A percentile compares a stretch with the other conserved stretches of the same genome.
phyloP scores from a whole-genome alignment of 2,888 invertebrate genomes.

The Coelopa pilipes region DNA sequence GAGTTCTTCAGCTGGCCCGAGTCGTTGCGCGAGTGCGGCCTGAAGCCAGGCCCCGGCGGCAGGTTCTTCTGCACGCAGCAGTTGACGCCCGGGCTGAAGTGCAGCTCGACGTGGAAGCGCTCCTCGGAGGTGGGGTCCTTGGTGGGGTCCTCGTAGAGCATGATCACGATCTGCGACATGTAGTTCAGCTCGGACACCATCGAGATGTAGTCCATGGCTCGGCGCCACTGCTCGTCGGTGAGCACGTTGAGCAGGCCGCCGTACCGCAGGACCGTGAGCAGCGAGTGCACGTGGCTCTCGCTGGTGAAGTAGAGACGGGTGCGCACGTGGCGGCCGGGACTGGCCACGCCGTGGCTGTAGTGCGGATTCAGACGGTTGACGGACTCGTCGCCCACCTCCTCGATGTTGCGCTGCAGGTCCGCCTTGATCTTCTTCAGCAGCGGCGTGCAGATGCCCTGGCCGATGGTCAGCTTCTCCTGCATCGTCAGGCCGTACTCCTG shows the following conservation, averaged over 20 bases:
- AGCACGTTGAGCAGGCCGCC: conserved; percentile 88
- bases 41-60: conserved; percentile 91
- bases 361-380: conserved; percentile 96
- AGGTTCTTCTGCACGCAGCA: conserved; percentile 95
- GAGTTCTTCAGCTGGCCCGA: conserved; percentile 74
- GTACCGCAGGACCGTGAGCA: conserved; percentile 93
- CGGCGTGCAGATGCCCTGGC: conserved; percentile 97
- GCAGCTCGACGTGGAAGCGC: conserved; percentile 97
- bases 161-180: conserved; percentile 98
- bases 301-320: conserved; percentile 99
- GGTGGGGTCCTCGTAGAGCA: conserved; percentile 98
- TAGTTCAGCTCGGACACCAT: conserved; percentile 99
- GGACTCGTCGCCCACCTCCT: conserved; percentile 92
- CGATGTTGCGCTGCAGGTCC: conserved; percentile 93
- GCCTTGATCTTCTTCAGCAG: conserved; percentile 93
- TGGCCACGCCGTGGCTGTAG: conserved; percentile 98
- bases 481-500: conserved; percentile 98
- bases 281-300: conserved; percentile 98
- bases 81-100: conserved; percentile 98
- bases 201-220: conserved; percentile 98
- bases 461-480: conserved; percentile 95
- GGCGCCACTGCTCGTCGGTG: conserved; percentile 96
- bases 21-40: conserved; percentile 91
- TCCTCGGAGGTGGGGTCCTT: conserved; percentile 92
- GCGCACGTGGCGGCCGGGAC: conserved; percentile 96